Conservation (phyloP, 2,113 vertebrate genomes). For the Ptyas mucosa region DNA sequence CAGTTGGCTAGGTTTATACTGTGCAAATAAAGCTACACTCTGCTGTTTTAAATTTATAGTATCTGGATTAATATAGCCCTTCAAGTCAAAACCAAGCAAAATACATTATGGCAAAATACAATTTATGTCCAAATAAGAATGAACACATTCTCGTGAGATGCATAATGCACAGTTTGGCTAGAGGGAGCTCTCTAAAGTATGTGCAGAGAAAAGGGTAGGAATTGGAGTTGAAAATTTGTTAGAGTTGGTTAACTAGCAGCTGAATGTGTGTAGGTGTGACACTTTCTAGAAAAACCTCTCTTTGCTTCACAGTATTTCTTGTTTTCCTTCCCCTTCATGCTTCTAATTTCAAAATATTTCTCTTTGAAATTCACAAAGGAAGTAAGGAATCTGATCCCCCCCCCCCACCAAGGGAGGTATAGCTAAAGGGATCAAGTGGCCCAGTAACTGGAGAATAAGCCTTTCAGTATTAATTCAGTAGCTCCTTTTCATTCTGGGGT, state of each 20-base stretch:
- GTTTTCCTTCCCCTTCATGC: background rate
- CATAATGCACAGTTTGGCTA: background rate
- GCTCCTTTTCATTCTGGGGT: conserved; percentile 18
- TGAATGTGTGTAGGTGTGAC: conserved; percentile 2
- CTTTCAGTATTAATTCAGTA: background rate
- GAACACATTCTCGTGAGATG: background rate
- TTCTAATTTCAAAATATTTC: background rate
- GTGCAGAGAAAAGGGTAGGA: conserved; percentile 14
- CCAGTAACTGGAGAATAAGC: background rate
- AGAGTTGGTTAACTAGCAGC: background rate
- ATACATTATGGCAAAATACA: background rate
- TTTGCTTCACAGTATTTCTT: background rate
- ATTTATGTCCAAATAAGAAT: background rate
- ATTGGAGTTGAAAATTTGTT: background rate
- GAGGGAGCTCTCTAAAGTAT: background rate
- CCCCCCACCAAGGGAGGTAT: background rate
- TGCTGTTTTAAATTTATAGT: background rate
- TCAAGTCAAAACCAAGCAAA: background rate
- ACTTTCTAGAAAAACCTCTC: background rate
- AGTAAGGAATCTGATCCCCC: background rate
- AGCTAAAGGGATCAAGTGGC: background rate
- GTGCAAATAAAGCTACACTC: background rate
- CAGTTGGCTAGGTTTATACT: background rate
- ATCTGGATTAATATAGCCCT: background rate
- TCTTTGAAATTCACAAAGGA: background rate